Conservation (phyloP, 2,113 vertebrate species). For the Sinocyclocheilus rhinocerous region DNA sequence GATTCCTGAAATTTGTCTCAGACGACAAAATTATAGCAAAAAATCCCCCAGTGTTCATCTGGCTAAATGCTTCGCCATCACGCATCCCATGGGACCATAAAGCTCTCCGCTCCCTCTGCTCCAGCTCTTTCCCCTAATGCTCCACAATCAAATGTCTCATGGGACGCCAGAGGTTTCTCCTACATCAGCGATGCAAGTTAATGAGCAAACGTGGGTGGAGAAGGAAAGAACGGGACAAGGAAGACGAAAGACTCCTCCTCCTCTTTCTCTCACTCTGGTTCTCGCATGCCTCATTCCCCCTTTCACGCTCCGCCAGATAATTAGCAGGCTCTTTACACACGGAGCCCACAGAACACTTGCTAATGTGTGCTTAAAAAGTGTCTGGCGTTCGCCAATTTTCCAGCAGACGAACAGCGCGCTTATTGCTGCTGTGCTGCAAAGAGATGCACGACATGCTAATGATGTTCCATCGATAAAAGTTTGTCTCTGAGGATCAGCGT, state of each 20-base stretch:
- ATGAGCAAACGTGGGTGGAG: conserved; percentile 35
- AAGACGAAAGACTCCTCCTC: conserved; percentile 17
- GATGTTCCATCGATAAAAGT: background rate
- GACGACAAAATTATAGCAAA: background rate
- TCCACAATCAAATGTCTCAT: conserved; percentile 27
- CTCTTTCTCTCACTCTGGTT: background rate
- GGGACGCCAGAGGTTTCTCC: conserved; percentile 22
- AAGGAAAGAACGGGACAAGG: background rate
- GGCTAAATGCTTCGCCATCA: background rate
- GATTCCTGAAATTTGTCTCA: background rate
- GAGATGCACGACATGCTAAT: conserved; percentile 32
- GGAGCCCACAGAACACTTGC: conserved; percentile 22
- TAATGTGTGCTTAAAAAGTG: conserved; percentile 15
- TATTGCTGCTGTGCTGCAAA: conserved; percentile 17
- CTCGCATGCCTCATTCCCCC: background rate
- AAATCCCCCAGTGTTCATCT: background rate
- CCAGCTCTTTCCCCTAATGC: conserved; percentile 1
- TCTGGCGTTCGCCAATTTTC: background rate
- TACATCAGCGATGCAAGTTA: conserved; percentile 29
- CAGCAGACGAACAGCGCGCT: background rate
- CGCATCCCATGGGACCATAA: background rate
- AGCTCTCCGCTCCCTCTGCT: background rate
- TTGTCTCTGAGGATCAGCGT: background rate
- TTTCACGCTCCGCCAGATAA: conserved; percentile 11
- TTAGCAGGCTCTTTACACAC: conserved; percentile 37